Conservation (phyloP, 2,113 vertebrate genomes). For the Crotalus viridis region DNA sequence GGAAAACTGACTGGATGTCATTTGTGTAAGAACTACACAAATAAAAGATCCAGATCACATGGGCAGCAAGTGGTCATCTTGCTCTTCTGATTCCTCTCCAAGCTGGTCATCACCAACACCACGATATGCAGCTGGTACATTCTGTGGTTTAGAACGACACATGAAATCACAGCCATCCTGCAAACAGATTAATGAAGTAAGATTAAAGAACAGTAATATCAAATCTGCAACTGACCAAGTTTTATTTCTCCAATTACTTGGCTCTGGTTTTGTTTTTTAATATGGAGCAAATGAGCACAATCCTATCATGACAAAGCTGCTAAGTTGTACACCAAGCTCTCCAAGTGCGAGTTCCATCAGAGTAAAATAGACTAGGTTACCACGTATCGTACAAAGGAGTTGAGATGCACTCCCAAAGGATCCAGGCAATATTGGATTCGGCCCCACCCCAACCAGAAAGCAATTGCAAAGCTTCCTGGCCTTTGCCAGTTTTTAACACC, state of each 20-base stretch:
- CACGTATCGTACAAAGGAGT: no score
- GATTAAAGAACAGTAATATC: not conserved
- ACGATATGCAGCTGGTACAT: constrained; percentile 78
- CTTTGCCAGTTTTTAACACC: no score
- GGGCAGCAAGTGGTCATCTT: constrained; percentile 93
- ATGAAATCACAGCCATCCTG: constrained; percentile 97
- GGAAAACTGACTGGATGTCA: constrained; percentile 52
- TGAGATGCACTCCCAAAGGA: no score
- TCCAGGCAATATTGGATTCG: no score
- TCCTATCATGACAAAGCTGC: not conserved
- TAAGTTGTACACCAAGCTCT: no score
- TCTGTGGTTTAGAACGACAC: constrained; percentile 83
- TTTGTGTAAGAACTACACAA: constrained; percentile 49
- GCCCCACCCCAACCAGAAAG: no score
- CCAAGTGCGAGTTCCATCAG: no score
- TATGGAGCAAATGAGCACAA: not conserved
- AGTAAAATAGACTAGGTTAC: no score
- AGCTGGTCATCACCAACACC: constrained; percentile 83
- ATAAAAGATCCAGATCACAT: constrained; percentile 77
- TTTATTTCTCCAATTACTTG: not conserved
- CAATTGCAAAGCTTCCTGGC: no score
- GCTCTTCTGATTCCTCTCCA: constrained; percentile 88
- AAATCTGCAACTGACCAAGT: not conserved
- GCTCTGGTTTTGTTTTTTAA: not conserved
- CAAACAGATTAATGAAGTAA: not conserved